Base-by-base conservation (phyloP, 23 tunicate species). In the Phallusia fumigata region DNA sequence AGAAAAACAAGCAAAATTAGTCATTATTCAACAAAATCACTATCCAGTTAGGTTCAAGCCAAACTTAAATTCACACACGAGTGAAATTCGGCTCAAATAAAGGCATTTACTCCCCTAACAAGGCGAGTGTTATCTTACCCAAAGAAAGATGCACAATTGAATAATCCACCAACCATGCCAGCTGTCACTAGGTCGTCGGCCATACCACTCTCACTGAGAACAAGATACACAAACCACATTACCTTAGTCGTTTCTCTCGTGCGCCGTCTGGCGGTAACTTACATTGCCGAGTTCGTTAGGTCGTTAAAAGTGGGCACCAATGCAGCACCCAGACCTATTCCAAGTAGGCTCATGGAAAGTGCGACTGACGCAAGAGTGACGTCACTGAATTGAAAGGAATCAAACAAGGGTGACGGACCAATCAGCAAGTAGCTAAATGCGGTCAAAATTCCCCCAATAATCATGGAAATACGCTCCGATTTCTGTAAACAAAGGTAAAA, bases 141-240 rank as follows among this genome's bases (percentile, higher is more conserved):
- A 53, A 86, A 74, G 32, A 86, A 86, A 15, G 64, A 30, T 18
- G 35, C 79, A 5, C 84, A 64, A 53, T 78, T 74, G 45, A 86
- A 86, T 0, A 86, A 0, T 28, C 90, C 85, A 31, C 85, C 84
- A 32, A 86, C 90, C 76, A 86, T 36, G 13, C 85, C 90, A 32
- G 85, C 83, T 40, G 90, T 86, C 22, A 75, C 76, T 6, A 80
- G 3, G 34, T 86, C 75, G 73, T 86, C 81, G 18, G 50, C 32
- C 85, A 86, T 74, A 5, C 90, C 90, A 12, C 90, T 80, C 0
- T 28, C 22, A 10, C 89, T 86, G 76, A 12, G 52, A 77, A n/a
- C n/a, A n/a, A n/a, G n/a, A n/a, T 36, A 58, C 28, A 58, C 26
- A 58, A 58, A 58, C 8, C 8, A 40, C 47, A 10, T 75, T 18